phyloP scores from a whole-genome alignment of 2,113 vertebrate species.

The Eudyptes chrysolophus region DNA sequence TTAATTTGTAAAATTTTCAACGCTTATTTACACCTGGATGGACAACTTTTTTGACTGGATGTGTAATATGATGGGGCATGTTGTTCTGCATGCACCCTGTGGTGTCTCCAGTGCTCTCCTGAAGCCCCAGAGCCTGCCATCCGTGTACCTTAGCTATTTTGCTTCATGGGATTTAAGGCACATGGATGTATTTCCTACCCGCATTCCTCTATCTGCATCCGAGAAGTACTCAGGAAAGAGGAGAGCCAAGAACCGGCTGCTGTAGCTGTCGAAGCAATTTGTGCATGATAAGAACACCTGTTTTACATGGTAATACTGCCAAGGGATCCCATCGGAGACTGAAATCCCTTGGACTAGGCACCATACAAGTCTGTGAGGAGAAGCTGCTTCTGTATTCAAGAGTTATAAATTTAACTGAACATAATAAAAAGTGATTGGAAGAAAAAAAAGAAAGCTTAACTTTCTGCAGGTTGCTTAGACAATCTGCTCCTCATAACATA shows the following conservation, averaged over 20 bases:
- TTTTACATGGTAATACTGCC: neutral
- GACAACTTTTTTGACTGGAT: neutral
- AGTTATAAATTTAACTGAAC: neutral
- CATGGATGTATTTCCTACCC: neutral
- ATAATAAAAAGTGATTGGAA: neutral
- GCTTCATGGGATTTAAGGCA: neutral
- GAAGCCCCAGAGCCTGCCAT: neutral
- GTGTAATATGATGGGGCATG: neutral
- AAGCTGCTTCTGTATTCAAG: neutral
- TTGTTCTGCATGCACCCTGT: accelerated
- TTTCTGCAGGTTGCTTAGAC: neutral
- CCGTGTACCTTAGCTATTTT: neutral
- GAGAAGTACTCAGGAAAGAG: neutral
- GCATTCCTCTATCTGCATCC: neutral
- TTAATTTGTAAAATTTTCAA: neutral
- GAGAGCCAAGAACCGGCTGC: neutral
- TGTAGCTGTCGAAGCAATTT: neutral
- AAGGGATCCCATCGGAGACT: neutral
- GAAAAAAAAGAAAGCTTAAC: neutral
- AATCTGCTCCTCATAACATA: neutral
- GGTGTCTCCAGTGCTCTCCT: neutral
- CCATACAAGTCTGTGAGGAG: neutral
- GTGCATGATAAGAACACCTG: neutral
- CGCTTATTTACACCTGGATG: neutral
- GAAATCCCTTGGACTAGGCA: neutral